Evolutionary conservation across 1,140 invertebrate species (phyloP).

Genomic region (Cotesia glomerata): DNA sequence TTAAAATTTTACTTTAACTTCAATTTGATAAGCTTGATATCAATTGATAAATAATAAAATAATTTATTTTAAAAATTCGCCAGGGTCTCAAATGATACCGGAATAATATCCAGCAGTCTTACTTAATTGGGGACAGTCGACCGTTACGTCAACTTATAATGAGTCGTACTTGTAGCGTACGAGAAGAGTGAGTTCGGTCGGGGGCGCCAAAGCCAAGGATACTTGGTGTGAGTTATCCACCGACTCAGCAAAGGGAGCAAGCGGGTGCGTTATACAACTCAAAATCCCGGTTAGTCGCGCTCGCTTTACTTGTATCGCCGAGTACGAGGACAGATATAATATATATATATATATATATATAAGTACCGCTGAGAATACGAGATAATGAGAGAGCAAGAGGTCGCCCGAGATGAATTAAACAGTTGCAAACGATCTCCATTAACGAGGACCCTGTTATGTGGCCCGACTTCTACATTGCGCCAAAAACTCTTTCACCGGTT

Average conservation of each 20-base stretch:
- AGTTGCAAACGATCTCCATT: conserved; percentile 42
- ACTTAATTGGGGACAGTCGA: conserved; percentile 39
- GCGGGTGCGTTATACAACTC: conserved; percentile 12
- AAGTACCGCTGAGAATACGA: conserved; percentile 30
- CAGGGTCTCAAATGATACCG: conserved; percentile 31
- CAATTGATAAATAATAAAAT: no score
- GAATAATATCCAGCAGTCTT: conserved; percentile 38
- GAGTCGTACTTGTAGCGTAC: conserved; percentile 40
- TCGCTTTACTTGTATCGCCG: background rate
- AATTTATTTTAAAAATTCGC: no score
- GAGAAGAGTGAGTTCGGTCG: conserved; percentile 13
- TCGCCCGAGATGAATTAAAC: conserved; percentile 37
- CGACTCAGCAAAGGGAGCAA: background rate
- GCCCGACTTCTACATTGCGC: conserved; percentile 20
- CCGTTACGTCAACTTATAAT: conserved; percentile 40
- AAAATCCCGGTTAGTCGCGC: background rate
- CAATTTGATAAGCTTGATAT: no score
- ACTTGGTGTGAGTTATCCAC: background rate
- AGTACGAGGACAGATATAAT: background rate
- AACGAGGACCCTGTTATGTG: conserved; percentile 27
- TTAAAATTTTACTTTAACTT: no score
- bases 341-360: background rate
- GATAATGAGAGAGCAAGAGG: conserved; percentile 34
- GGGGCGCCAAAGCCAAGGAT: background rate
- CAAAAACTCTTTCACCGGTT: background rate